Evolutionary conservation across 2,113 vertebrate genomes (phyloP).

Genomic region (Eonycteris spelaea): DNA sequence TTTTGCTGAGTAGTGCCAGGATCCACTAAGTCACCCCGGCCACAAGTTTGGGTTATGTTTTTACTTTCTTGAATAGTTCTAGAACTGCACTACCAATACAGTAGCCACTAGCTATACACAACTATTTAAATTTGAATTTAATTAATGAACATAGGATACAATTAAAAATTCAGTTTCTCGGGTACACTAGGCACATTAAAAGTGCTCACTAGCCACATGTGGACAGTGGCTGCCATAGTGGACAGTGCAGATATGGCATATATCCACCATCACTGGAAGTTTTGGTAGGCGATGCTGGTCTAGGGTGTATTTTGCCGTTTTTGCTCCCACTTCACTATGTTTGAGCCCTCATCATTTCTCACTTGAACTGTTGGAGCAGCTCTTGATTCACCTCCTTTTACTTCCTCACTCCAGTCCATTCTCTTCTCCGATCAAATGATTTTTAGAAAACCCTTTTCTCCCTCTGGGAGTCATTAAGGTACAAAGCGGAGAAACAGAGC

Average conservation of each 20-base stretch:
- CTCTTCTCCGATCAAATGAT: neutral
- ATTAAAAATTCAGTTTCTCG: neutral
- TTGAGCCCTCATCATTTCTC: neutral
- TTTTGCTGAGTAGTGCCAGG: neutral
- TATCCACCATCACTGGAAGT: rapidly evolving
- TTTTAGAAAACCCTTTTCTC: neutral
- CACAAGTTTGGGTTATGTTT: neutral
- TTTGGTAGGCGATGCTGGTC: rapidly evolving
- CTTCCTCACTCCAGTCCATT: neutral
- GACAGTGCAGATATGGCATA: neutral
- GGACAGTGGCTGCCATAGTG: rapidly evolving
- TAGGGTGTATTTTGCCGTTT: rapidly evolving
- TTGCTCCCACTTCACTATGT: neutral
- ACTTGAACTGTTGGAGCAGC: neutral
- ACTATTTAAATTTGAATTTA: neutral
- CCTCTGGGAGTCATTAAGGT: neutral
- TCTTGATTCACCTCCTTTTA: neutral
- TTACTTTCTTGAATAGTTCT: neutral
- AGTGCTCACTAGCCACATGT: rapidly evolving
- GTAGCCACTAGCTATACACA: neutral
- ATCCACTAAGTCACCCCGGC: neutral
- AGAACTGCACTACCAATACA: neutral
- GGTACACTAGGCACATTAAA: neutral
- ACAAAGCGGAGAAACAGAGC: neutral
- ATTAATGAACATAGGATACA: neutral